Percentiles rank a stretch among this genome's conserved stretches.
phyloP scores from a whole-genome alignment of 2,113 vertebrate genomes.

The Mustela nigripes region DNA sequence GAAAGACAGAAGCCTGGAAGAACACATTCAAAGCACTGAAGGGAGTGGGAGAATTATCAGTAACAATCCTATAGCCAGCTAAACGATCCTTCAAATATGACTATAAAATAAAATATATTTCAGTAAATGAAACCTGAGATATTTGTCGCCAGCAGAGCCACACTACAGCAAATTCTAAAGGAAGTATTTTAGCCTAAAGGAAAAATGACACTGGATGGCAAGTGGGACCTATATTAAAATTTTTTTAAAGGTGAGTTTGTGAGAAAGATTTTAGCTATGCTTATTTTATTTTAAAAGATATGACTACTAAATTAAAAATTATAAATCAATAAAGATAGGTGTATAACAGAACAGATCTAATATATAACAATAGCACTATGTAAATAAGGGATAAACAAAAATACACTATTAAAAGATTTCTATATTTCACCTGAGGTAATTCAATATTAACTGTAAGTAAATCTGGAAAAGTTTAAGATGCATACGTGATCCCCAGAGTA shows the following conservation, averaged over 20 bases:
- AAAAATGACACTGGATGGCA: background rate
- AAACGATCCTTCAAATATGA: background rate
- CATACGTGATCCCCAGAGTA: background rate
- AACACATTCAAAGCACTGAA: background rate
- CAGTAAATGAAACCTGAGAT: background rate
- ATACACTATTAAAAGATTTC: background rate
- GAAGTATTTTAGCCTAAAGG: background rate
- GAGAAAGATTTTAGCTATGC: background rate
- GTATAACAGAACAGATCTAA: background rate
- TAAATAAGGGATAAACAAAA: background rate
- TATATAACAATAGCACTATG: background rate
- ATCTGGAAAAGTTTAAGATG: background rate
- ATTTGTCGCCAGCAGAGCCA: background rate
- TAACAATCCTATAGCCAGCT: background rate
- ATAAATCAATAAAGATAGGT: background rate
- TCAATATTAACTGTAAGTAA: background rate
- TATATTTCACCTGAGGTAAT: background rate
- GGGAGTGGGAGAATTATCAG: background rate
- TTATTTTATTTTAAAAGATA: conserved; percentile 12
- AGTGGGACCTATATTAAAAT: background rate
- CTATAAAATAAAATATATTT: background rate
- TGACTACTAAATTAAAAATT: background rate
- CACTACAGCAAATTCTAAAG: background rate
- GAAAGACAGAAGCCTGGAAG: background rate
- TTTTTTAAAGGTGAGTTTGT: background rate